These are phyloP conservation scores for Chlorospingus semifuscus DNA, from an alignment of 2,797 vertebrate species.

Conservation along the genomic window DNA sequence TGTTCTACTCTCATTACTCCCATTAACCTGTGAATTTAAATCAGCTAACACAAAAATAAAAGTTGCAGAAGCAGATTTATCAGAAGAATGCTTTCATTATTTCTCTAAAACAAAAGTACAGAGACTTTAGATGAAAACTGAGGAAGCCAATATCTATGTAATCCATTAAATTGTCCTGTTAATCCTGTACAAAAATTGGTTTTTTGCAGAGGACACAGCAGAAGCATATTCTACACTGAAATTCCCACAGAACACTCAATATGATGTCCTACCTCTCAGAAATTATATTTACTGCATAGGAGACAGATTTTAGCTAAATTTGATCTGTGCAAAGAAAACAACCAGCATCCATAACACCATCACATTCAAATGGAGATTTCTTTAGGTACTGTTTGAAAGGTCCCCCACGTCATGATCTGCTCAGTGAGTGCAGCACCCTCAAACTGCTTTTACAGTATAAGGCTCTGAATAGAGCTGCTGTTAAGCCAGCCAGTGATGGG, in stretches of 20 bases:
- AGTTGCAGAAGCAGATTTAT: not conserved
- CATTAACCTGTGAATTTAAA: slow-evolving; percentile 10
- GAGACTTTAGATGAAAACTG: not conserved
- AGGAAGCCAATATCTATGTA: not conserved
- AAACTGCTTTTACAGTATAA: not conserved
- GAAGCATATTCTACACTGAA: not conserved
- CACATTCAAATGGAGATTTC: not conserved
- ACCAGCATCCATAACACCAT: accelerated
- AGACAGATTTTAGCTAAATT: not conserved
- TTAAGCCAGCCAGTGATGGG: not conserved
- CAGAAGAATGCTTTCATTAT: not conserved
- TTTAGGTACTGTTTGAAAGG: not conserved
- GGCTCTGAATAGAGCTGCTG: not conserved
- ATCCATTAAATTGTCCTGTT: not conserved
- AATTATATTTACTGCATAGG: not conserved
- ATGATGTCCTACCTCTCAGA: not conserved
- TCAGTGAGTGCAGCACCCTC: not conserved
- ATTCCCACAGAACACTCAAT: not conserved
- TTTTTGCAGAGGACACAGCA: not conserved
- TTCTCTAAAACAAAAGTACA: not conserved
- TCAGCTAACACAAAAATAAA: not conserved
- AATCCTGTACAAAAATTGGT: not conserved
- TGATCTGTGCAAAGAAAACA: not conserved
- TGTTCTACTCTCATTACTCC: not conserved
- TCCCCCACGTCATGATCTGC: not conserved